Conservation (phyloP, 2,113 vertebrate genomes). For the Dicaeum eximium region DNA sequence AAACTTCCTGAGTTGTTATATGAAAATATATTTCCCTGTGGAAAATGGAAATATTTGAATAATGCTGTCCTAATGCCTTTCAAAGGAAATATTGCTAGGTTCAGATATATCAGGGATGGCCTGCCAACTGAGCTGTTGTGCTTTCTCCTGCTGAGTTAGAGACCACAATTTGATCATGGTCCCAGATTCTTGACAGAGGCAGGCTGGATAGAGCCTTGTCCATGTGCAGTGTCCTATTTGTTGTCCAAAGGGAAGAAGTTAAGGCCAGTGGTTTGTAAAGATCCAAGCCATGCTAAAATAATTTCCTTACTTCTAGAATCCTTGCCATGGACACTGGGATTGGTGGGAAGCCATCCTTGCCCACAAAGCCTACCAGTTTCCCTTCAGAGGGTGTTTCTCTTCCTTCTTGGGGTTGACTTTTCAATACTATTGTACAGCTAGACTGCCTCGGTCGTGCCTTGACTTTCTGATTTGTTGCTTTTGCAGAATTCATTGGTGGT, state of each 20-base stretch:
- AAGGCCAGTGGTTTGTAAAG: neutral
- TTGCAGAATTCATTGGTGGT: slow-evolving; percentile 85
- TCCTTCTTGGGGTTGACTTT: neutral
- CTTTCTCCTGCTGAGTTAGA: neutral
- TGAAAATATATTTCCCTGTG: neutral
- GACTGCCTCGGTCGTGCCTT: neutral
- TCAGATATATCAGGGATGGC: neutral
- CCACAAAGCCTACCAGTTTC: neutral
- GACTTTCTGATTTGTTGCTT: neutral
- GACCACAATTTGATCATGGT: neutral
- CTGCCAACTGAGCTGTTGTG: neutral
- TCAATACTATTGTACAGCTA: neutral
- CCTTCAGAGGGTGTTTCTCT: neutral
- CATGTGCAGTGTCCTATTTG: fast-evolving
- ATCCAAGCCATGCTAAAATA: neutral
- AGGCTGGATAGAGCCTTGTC: neutral
- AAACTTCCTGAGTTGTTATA: neutral
- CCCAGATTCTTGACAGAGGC: neutral
- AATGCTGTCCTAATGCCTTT: neutral
- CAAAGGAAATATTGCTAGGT: neutral
- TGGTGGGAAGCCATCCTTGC: neutral
- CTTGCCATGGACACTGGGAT: neutral
- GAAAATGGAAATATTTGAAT: neutral
- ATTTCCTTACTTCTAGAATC: neutral
- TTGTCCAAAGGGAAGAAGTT: neutral